Evolutionary conservation across 2,888 invertebrate species (phyloP).

Genomic region (Parascotia fuliginaria): DNA sequence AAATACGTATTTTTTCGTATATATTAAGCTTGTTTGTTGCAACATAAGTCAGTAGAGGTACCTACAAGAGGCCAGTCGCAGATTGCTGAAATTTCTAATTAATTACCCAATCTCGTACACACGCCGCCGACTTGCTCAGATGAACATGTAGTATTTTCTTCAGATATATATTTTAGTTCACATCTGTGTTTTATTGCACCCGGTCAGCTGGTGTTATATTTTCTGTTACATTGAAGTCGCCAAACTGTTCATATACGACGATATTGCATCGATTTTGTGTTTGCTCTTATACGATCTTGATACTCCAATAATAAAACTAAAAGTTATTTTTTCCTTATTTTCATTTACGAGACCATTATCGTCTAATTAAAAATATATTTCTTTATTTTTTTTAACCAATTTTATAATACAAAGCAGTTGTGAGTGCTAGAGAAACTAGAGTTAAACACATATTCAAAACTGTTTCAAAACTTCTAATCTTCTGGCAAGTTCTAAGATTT

Average conservation of each 20-base stretch:
- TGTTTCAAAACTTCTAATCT: too few species aligned
- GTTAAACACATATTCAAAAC: too few species aligned
- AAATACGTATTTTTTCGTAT: too few species aligned
- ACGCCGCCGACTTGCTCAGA: constrained; percentile 9
- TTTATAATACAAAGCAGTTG: too few species aligned
- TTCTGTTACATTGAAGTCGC: constrained; percentile 35
- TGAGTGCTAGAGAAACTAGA: too few species aligned
- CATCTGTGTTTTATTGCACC: constrained; percentile 46
- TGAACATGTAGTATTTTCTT: constrained; percentile 35
- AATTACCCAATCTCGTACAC: constrained; percentile 19
- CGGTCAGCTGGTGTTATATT: constrained; percentile 32
- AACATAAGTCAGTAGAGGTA: not conserved
- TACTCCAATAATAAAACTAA: constrained; percentile 21
- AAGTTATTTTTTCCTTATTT: too few species aligned
- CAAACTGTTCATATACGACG: constrained; percentile 20
- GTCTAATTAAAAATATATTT: too few species aligned
- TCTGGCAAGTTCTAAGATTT: too few species aligned
- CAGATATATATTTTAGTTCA: constrained; percentile 28
- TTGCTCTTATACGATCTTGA: constrained; percentile 28
- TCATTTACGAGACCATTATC: too few species aligned
- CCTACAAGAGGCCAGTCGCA: not conserved
- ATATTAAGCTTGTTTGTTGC: not conserved
- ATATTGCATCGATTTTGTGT: constrained; percentile 37
- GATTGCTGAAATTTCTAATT: constrained; percentile 16
- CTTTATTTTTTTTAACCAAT: too few species aligned